These are phyloP conservation scores for Junco hyemalis DNA, from an alignment of 2,113 vertebrate genomes.

Conservation along the genomic window DNA sequence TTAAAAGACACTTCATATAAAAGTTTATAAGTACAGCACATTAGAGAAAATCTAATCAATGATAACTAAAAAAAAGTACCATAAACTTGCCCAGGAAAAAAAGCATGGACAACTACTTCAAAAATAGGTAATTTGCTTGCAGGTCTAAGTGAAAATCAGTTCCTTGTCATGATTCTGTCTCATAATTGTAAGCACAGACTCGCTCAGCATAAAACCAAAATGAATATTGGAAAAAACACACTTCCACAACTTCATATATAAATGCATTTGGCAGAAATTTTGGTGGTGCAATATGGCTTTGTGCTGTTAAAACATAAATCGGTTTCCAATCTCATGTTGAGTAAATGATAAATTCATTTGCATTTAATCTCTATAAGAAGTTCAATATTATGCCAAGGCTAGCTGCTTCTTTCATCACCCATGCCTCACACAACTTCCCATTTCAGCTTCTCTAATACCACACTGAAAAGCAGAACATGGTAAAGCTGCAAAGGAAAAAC, in stretches of 20 bases:
- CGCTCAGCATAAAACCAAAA: background rate
- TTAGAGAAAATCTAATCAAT: background rate
- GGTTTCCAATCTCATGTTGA: background rate
- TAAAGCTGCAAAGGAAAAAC: slow-evolving; percentile 11
- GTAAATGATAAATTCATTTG: slow-evolving; percentile 3
- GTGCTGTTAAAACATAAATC: background rate
- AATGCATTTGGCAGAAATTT: background rate
- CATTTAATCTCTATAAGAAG: background rate
- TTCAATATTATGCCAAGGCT: background rate
- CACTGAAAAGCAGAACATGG: background rate
- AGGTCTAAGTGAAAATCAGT: background rate
- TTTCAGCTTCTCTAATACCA: background rate
- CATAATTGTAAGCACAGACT: background rate
- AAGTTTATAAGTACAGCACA: background rate
- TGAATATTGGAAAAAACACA: background rate
- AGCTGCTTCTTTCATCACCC: slow-evolving; percentile 12
- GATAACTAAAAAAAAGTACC: background rate
- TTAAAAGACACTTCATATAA: background rate
- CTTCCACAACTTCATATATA: background rate
- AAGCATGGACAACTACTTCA: background rate
- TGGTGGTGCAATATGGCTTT: background rate
- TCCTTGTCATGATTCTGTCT: background rate
- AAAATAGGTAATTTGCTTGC: background rate
- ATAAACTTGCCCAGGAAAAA: background rate
- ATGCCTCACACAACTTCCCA: background rate